Conservation (phyloP, 2,888 invertebrate genomes). For the Cheilosia variabilis region DNA sequence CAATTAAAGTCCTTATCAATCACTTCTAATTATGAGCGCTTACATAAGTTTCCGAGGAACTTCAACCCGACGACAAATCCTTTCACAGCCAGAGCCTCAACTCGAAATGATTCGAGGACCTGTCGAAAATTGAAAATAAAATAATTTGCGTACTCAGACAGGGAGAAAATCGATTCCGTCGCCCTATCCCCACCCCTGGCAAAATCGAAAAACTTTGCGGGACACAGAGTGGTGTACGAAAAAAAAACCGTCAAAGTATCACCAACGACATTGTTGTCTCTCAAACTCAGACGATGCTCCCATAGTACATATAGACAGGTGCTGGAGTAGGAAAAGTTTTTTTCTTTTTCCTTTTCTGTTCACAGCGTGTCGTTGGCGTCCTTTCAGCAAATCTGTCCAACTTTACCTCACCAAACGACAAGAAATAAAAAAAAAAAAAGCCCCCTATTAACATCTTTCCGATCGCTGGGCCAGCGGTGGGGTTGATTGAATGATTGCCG, state of each 20-base stretch:
- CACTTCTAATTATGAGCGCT: conserved; percentile 65
- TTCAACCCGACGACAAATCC: conserved; percentile 38
- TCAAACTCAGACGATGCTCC: conserved; percentile 58
- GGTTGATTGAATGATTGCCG: conserved; percentile 39
- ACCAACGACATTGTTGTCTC: conserved; percentile 69
- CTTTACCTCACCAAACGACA: conserved; percentile 38
- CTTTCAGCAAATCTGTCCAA: conserved; percentile 59
- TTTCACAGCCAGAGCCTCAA: conserved; percentile 29
- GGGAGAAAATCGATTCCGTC: conserved; percentile 72
- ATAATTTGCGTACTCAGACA: conserved; percentile 75
- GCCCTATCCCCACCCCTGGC: conserved; percentile 24
- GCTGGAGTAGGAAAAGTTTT: conserved; percentile 37
- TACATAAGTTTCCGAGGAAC: conserved; percentile 47
- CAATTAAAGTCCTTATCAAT: conserved; percentile 70
- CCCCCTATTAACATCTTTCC: conserved; percentile 42
- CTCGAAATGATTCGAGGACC: conserved; percentile 53
- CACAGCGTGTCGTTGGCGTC: conserved; percentile 50
- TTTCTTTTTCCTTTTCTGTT: conserved; percentile 22
- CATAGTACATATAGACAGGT: conserved; percentile 45
- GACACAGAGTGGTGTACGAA: conserved; percentile 4
- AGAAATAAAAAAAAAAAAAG: background rate
- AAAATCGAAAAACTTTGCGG: conserved; percentile 68
- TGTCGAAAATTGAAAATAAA: conserved; percentile 75
- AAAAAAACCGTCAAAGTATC: conserved; percentile 51
- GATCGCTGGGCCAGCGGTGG: conserved; percentile 7